A percentile compares a stretch with the other conserved stretches of the same genome.
Conservation (phyloP, 2,113 vertebrate species). For the Dolichotis patagonum region DNA sequence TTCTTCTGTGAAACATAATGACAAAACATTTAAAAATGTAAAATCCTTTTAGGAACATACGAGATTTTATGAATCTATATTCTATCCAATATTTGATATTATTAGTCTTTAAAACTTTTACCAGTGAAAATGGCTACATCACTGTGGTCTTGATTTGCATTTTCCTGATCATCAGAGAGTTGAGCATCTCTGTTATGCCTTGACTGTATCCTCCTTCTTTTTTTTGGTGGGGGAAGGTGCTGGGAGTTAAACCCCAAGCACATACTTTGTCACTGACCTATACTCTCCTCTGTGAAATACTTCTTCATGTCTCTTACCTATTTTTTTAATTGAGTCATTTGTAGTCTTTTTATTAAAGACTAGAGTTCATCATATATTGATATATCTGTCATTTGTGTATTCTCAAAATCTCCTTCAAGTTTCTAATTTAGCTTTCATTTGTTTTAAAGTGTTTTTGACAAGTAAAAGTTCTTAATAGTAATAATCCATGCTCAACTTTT, state of each 20-base stretch:
- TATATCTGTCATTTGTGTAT: constrained; percentile 11
- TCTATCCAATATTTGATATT: not conserved
- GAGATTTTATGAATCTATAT: not conserved
- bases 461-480: constrained; percentile 26
- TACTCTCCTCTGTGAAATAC: not conserved
- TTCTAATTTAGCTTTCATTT: not conserved
- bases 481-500: not conserved
- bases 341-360: not conserved
- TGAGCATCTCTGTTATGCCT: not conserved
- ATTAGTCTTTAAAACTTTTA: not conserved
- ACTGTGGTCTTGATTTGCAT: not conserved
- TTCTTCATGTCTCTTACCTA: not conserved
- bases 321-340: not conserved
- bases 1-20: not conserved
- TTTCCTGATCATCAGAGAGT: not conserved
- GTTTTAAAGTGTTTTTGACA: not conserved
- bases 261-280: not conserved
- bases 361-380: constrained; percentile 11
- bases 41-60: not conserved
- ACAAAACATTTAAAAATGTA: not conserved
- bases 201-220: not conserved
- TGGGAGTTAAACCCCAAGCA: not conserved
- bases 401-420: not conserved
- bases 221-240: not conserved
- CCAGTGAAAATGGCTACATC: not conserved